Percentiles rank a stretch among this genome's conserved stretches.
Conservation (phyloP, 2,888 invertebrate species). For the Parnassius orleans region DNA sequence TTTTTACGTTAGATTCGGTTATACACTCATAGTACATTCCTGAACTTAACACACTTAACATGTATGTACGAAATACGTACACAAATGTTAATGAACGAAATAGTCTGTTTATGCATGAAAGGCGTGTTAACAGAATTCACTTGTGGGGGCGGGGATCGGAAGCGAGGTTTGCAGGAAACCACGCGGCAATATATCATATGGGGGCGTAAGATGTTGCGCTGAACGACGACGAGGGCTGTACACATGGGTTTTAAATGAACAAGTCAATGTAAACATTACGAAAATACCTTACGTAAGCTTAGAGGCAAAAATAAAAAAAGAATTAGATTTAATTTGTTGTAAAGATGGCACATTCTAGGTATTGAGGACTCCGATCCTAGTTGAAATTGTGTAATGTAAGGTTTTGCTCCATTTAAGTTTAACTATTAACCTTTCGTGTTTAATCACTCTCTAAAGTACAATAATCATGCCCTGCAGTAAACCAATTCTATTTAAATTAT, state of each 20-base stretch:
- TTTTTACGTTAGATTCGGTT: no score
- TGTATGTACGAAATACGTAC: not conserved
- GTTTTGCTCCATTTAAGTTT: no score
- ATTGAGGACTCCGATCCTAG: no score
- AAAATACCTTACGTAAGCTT: not conserved
- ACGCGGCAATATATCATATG: constrained; percentile 52
- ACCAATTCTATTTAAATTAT: no score
- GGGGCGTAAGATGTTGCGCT: constrained; percentile 51
- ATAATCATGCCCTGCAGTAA: no score
- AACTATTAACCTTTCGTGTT: no score
- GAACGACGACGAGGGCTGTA: constrained; percentile 20
- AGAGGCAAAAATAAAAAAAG: not conserved
- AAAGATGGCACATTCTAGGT: no score
- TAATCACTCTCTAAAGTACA: no score
- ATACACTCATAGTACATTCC: no score
- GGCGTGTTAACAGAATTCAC: constrained; percentile 42
- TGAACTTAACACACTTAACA: not conserved
- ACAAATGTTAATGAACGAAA: constrained; percentile 17
- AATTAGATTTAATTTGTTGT: no score
- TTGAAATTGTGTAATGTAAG: no score
- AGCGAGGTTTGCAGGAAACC: constrained; percentile 46
- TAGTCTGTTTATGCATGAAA: constrained; percentile 33
- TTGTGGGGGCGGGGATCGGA: constrained; percentile 49
- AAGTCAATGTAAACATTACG: not conserved
- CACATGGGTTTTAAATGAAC: constrained; percentile 22